These are phyloP conservation scores for Aegotheles bennettii DNA, from an alignment of 2,113 vertebrate genomes.

Conservation along the genomic window DNA sequence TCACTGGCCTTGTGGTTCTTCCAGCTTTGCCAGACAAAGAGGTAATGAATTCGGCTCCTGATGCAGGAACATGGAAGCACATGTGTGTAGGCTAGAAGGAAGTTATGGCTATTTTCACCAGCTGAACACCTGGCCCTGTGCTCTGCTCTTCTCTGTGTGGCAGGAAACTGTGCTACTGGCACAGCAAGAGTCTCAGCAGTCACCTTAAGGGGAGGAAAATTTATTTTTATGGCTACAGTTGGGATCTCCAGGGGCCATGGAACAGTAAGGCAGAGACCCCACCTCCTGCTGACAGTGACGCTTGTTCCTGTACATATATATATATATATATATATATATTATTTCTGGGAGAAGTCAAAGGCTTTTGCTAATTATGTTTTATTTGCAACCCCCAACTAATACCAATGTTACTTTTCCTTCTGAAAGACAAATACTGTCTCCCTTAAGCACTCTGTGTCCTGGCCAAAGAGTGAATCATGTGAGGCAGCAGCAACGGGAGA, in stretches of 20 bases:
- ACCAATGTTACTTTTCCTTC: background rate
- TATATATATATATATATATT: background rate
- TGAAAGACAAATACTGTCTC: background rate
- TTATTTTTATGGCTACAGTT: background rate
- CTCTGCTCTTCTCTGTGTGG: background rate
- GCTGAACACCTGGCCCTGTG: background rate
- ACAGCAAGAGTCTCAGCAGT: background rate
- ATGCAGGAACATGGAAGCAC: accelerated
- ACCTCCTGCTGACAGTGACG: accelerated
- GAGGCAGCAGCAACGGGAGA: background rate
- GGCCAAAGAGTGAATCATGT: slow-evolving; percentile 39
- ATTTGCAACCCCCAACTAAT: background rate
- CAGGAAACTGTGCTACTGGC: background rate
- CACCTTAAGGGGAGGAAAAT: background rate
- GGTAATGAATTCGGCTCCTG: background rate
- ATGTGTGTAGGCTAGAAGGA: background rate
- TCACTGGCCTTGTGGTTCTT: background rate
- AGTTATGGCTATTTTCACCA: background rate
- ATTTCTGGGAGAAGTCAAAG: background rate
- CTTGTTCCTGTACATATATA: background rate
- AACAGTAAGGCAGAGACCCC: background rate
- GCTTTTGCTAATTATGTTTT: background rate
- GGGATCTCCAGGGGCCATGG: background rate
- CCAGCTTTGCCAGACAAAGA: background rate
- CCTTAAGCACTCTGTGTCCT: slow-evolving; percentile 26